Evolutionary conservation across 2,797 vertebrate species (phyloP).

Genomic region (Brachyrhaphis roseni): DNA sequence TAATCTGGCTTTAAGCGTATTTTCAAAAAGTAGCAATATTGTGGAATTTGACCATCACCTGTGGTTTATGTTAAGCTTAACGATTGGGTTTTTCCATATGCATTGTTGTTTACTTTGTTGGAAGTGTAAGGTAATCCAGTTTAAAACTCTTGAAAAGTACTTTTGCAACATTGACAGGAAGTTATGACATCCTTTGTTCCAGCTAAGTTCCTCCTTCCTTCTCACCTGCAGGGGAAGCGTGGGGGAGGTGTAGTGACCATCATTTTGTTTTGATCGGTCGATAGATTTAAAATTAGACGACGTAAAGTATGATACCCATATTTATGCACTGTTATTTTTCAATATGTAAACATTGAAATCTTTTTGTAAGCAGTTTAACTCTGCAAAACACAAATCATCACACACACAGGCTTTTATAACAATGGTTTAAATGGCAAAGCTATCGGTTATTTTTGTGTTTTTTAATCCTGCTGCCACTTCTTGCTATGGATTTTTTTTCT

Average conservation of each 20-base stretch:
- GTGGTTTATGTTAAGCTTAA: not conserved
- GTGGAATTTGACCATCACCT: not conserved
- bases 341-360: not conserved
- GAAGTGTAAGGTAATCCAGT: not conserved
- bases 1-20: not conserved
- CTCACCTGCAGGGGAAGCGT: conserved; percentile 41
- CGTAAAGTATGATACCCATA: not conserved
- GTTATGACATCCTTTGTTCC: conserved; percentile 58
- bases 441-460: not conserved
- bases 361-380: too few relatives aligned
- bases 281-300: not conserved
- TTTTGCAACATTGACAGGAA: conserved; percentile 52
- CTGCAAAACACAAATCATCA: not conserved
- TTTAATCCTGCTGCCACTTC: not conserved
- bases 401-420: not conserved
- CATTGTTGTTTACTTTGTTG: not conserved
- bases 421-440: not conserved
- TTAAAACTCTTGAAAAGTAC: conserved; percentile 35
- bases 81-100: not conserved
- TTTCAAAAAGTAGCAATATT: not conserved
- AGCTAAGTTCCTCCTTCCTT: conserved; percentile 48
- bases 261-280: not conserved
- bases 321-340: not conserved
- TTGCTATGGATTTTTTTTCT: conserved; percentile 29
- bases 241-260: not conserved